Base-by-base conservation (phyloP, 2,113 vertebrate species). In the Oceanites oceanicus region DNA sequence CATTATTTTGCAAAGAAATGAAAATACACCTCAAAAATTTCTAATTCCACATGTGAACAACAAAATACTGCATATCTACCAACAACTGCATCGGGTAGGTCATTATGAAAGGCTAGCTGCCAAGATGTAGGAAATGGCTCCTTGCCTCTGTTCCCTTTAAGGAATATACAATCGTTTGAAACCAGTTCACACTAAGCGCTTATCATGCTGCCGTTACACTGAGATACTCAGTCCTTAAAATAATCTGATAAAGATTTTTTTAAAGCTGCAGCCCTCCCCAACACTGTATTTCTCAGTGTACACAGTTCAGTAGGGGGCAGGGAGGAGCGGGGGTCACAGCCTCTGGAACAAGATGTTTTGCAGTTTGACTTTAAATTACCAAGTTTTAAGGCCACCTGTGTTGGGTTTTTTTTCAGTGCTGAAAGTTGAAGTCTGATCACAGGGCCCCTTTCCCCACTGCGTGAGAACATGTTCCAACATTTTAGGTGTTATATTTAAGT, bases 51-150 rank as follows among this genome's bases (percentile, higher is more conserved):
- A 76, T 97, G 97, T 98, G 98, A 98, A 99, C 98, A 98, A 99
- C 98, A 98, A 98, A 99, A 99, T 98, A 99, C 99, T 98, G 98
- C 98, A 98, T 98, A 94, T 98, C 98, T 99, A 98, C 98, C 98
- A 98, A 99, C 97, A 94, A 98, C 97, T 97, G 98, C 98, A 98
- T 98, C 94, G 97, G 98, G 97, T 94, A 97, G 98, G 98, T 98
- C 95, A 61, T 98, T 97, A 95, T 96, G 98, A 98, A 98, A 97
- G 98, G 98, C 97, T 99, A 99, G 99, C 99, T 99, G 99, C 99
- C 99, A 98, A 98, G 98, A 98, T 98, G 98, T 97, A 98, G 97
- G 98, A 98, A 98, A 98, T 97, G 97, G 98, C 98, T 98, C 98
- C 97, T 97, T 97, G 98, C 96, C 97, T 98, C 97, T 98, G 97